Conservation (phyloP, 2,888 invertebrate genomes). For the Eurytoma adleriae region DNA sequence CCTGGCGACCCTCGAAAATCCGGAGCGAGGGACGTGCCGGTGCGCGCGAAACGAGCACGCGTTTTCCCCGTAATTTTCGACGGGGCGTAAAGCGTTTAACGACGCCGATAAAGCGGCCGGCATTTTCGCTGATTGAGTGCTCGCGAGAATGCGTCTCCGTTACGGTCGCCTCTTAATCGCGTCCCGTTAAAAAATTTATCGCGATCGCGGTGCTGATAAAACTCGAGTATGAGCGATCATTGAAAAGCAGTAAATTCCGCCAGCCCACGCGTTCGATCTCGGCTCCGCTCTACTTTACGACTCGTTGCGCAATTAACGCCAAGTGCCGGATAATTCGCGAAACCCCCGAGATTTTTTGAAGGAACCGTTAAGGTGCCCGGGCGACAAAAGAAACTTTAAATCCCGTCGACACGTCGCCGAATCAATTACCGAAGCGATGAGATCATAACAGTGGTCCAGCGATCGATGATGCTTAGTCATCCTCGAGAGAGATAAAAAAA, state of each 20-base stretch:
- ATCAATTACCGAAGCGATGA: slow-evolving; percentile 7
- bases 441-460: slow-evolving; percentile 11
- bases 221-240: neutral
- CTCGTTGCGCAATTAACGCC: no score
- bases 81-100: slow-evolving; percentile 31
- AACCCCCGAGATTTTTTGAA: no score
- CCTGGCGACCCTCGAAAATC: slow-evolving; percentile 34
- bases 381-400: no score
- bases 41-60: neutral
- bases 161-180: no score
- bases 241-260: neutral
- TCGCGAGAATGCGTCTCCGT: slow-evolving; percentile 48
- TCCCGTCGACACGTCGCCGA: neutral
- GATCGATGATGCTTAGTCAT: slow-evolving; percentile 9
- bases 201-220: no score
- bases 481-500: neutral
- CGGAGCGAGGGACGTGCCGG: neutral
- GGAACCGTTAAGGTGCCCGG: no score
- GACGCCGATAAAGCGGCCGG: slow-evolving; percentile 27
- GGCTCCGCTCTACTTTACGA: no score
- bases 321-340: no score
- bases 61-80: slow-evolving; percentile 23
- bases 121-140: slow-evolving; percentile 38
- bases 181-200: no score
- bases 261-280: neutral